A percentile compares a stretch with the other conserved stretches of the same genome.
Conservation (phyloP, 2,113 vertebrate species). For the Ceratotherium simum region DNA sequence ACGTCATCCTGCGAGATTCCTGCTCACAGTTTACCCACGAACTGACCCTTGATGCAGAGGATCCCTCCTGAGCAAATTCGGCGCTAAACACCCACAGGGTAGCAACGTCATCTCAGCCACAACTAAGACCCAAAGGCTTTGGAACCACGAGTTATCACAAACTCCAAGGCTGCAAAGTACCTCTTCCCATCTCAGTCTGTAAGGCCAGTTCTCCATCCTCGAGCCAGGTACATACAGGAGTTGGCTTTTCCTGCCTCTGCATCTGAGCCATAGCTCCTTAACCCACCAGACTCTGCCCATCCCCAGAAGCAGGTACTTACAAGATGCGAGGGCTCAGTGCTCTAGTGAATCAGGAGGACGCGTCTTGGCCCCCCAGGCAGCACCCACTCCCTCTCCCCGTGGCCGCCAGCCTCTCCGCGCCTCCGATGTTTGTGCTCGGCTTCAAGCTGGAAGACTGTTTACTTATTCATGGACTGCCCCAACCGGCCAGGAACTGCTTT, state of each 20-base stretch:
- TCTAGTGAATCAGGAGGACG: not conserved
- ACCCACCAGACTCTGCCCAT: not conserved
- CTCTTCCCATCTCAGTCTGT: not conserved
- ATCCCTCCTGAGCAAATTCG: not conserved
- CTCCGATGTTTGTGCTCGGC: not conserved
- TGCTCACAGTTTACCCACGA: no score
- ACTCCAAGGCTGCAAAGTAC: fast-evolving
- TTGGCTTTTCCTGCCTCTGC: fast-evolving
- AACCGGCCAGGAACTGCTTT: conserved; percentile 87
- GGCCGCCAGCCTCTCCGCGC: not conserved
- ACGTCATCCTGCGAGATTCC: not conserved
- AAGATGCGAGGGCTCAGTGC: fast-evolving
- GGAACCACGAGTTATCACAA: fast-evolving
- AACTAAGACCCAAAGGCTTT: not conserved
- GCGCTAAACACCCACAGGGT: fast-evolving
- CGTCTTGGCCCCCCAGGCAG: not conserved
- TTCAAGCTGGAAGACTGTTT: conserved; percentile 77
- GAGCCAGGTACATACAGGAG: no score
- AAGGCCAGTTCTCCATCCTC: fast-evolving
- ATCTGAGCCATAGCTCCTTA: fast-evolving
- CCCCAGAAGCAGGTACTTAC: conserved; percentile 21
- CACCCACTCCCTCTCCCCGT: fast-evolving
- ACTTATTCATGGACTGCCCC: conserved; percentile 92
- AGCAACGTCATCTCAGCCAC: fast-evolving
- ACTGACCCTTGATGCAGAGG: fast-evolving